Base-by-base conservation (phyloP, 2,113 vertebrate species). In the Gobio gobio region DNA sequence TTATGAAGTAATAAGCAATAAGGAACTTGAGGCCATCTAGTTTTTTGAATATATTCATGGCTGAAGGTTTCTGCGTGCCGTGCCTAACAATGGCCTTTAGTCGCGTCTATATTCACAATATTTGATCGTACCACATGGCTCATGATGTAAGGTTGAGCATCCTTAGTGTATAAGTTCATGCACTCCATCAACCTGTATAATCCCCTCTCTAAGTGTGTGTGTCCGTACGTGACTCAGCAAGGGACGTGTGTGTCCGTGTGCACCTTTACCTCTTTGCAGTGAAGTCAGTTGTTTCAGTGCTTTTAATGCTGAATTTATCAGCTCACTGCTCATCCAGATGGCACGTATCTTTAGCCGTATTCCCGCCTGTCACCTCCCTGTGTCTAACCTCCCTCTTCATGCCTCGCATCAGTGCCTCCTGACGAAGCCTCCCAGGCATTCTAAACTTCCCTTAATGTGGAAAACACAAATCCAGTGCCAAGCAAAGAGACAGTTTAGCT, bases 221-320 rank as follows among this genome's bases (percentile, higher is more conserved):
- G 63, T 49, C 47, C 40, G 22, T 14, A 4, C 1, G n/a, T 16
- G 58, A 47, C 14, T 24, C 18, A 70, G 49, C 43, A 33, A 58
- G 26, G 5, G 8, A 5, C 8, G 24, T n/a, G 74, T 79, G 63
- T 74, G 8, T 54, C 33, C 59, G 13, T 76, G 73, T 72, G 26
- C 58, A 77, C 72, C 73, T 64, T 47, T 66, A 40, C 45, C 56
- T 83, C 76, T 81, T 49, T 36, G 64, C 80, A 36, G n/a, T 86
- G 49, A 75, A 84, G 87, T 78, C 72, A 63, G 68, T 54, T 78
- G 80, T 75, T 88, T 47, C 22, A 54, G 72, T 74, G 83, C 74
- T 72, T 66, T 82, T 82, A 47, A 18, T 58, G 76, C 63, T 86
- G 78, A 12, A 85, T 89, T 85, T 89, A 79, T 89, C 88, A 87